Base-by-base conservation (phyloP, 2,113 vertebrate genomes). In the Arizona elegans region DNA sequence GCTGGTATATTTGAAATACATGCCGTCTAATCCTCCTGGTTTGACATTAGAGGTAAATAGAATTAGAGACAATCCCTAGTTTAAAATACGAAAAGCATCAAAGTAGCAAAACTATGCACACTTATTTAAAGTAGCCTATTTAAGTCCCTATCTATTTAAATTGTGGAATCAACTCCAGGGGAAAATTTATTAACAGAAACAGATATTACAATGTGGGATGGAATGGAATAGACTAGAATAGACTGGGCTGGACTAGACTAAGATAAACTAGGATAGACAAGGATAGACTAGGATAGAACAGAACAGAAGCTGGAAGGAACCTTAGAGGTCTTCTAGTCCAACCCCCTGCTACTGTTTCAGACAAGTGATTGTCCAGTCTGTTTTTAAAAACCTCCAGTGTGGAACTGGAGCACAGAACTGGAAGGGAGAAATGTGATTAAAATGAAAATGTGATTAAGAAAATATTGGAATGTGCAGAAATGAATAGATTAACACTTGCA, bases 1-100 rank as follows among this genome's bases (percentile, higher is more conserved):
- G 29, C 88, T 85, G 15, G 17, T 86, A n/a, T 26, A 47, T 86
- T 89, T 43, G 52, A 75, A 95, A 93, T 95, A 88, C 59, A 15
- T 58, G 58, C 55, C 55, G 88, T 93, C 87, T 23, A 50, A 50
- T 88, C 53, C 17, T 9, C 24, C 59, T 50, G 21, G 54, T 43
- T 50, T 58, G 29, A 90, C n/a, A 12, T 85, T 70, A 55, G 92
- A 54, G 59, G 43, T 10, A 15, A 52, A 90, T 43, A 92, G 65
- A 92, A 59, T 85, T 86, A 92, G 88, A 86, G 26, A 9, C 54
- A 90, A 85, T 33, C 43, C 50, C 8, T 8, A 90, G 9, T 29
- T 85, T 58, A 47, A 86, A 17, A 50, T 85, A 52, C 5, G 81
- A 52, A 75, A 33, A 53, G 26, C n/a, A 62, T 1, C 21, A 65